Evolutionary conservation across 2,888 invertebrate genomes (phyloP), one percentile per base, ranked within the genome.

Genomic region (Bimastos eiseni): DNA sequence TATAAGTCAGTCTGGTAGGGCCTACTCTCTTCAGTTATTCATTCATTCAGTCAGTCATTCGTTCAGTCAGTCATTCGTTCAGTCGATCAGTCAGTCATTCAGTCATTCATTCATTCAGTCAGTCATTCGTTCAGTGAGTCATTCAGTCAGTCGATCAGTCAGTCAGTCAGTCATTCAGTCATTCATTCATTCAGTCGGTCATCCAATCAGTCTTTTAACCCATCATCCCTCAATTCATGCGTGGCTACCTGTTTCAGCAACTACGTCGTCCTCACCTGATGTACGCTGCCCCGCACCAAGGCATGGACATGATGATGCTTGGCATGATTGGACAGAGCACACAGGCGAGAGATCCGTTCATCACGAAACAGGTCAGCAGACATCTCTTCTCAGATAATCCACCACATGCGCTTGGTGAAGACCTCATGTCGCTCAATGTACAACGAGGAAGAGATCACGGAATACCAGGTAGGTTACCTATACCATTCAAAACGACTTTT

Each of bases 231-330:
- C n/a, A 0, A 70, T 30, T n/a, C n/a, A 30, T 89, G 17, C 37
- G 34, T 90, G 55, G 17, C 33, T 1, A 30, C 19, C 36, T 89
- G 89, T 49, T 89, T 44, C 89, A 98, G 94, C 98, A 98, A 1
- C 99, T 99, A 95, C 99, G 99, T 95, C 96, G 98, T 0, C 98
- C 99, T 0, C 98, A 98, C 97, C 96, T 98, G 91, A 94, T 98
- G 8, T 97, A 98, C 89, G n/a, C 37, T 91, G 92, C 92, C 84
- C 92, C 92, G 89, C 89, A 55, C 33, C 90, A 34, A 36, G 93
- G 92, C 17, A 90, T 92, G 30, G 93, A 93, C 83, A 89, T 92
- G 17, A 90, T 93, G n/a, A 83, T 92, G n/a, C 91, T 90, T n/a
- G 93, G 93, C 24, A 83, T 93, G 41, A 91, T 93, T 41, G 86